These are phyloP conservation scores for Hyalella azteca DNA, from an alignment of 2,888 invertebrate species.

Conservation along the genomic window DNA sequence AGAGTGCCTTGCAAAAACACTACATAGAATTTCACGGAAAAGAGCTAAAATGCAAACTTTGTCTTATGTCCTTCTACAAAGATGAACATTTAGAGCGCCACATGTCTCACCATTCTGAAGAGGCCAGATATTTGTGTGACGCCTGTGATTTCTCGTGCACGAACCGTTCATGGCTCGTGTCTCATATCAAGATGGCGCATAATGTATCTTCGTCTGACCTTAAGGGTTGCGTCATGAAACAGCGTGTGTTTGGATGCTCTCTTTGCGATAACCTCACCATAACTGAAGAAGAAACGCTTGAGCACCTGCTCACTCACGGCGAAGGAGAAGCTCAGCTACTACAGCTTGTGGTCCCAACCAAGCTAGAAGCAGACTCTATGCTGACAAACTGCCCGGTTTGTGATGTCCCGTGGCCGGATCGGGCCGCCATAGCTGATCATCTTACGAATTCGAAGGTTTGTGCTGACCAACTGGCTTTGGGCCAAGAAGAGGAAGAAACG, in stretches of 20 bases:
- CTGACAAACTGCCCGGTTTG: background rate
- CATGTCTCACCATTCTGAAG: constrained; percentile 38
- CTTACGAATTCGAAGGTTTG: background rate
- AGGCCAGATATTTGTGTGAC: background rate
- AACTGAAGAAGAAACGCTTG: background rate
- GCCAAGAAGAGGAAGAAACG: background rate
- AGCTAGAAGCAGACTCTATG: background rate
- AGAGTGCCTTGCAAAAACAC: background rate
- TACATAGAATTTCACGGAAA: background rate
- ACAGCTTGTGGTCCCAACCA: background rate
- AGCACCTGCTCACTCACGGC: background rate
- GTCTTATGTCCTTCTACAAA: constrained; percentile 40
- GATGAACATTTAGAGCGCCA: constrained; percentile 45
- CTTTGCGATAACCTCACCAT: background rate
- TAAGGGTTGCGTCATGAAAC: constrained; percentile 10
- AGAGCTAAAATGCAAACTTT: background rate
- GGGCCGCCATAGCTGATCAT: background rate
- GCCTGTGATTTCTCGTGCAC: background rate
- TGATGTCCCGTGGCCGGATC: background rate
- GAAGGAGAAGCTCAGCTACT: background rate
- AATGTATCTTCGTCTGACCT: background rate
- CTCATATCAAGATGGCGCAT: background rate
- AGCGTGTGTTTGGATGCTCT: background rate
- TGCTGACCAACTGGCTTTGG: background rate
- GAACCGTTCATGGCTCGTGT: background rate